Evolutionary conservation across 2,888 invertebrate genomes (phyloP), one percentile per base, ranked within the genome.

Genomic region (Argyresthia albistria): DNA sequence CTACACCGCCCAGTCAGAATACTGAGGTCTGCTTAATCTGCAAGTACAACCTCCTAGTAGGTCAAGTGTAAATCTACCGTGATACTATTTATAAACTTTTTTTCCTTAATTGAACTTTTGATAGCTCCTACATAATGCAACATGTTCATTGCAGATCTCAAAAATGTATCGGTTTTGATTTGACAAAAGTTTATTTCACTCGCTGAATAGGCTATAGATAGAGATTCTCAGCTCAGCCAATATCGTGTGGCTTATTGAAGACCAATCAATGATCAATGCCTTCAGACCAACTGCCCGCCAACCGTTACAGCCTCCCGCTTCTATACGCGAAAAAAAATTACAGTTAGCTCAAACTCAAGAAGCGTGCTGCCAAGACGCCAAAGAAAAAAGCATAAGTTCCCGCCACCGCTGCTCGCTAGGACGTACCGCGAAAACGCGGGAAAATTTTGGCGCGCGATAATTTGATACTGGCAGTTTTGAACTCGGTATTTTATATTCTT

Each of bases 281-380:
- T 25, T 25, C 25, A 25, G 25, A 65, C 56, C 58, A 54, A 60
- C 80, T 79, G 79, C 79, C 78, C 69, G 65, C 72, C 60, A 16
- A 76, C 84, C 81, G 84, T 83, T 83, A 83, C 71, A 64, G 66
- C 53, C 43, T 56, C 57, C 59, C 67, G 65, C 72, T 64, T 73
- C 71, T 80, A n/a, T n/a, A 74, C 79, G 80, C 80, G 77, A 84
- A 86, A 87, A 86, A 75, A 83, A 83, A 74, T 2, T 83, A 86
- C 84, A 82, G 86, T 86, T 87, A 86, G 59, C 66, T 61, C 57
- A 69, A 73, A 64, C 66, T 67, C 73, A 73, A 25, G 70, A 70
- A 70, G 67, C 65, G 69, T 69, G 64, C 63, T 66, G 71, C 73
- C 60, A 10, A 35, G 15, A 35, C 4, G 43, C 45, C 25, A 14